Base-by-base conservation (phyloP, 64 coral and sea anemone species). In the Dendrophyllia cribrosa region DNA sequence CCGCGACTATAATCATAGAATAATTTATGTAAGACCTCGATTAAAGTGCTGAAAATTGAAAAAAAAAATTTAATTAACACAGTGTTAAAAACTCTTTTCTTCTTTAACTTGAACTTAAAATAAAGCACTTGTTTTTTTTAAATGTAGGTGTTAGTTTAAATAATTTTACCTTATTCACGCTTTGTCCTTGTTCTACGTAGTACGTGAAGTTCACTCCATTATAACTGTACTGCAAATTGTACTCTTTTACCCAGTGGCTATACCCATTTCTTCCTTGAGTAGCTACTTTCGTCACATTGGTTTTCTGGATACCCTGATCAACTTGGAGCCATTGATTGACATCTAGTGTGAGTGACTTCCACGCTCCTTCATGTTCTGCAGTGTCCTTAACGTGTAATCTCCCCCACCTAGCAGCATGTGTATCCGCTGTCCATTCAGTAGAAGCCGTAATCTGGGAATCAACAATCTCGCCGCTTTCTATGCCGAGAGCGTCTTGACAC, bases 271-370 rank as follows among this genome's bases (percentile, higher is more conserved):
- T 44, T 3, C 11, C 69, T 66, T 12, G 34, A 34, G 34, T 34
- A 34, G 34, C 34, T 34, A 34, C 34, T 34, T 34, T 34, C 34
- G 34, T 34, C 34, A 34, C 34, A 34, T 34, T 34, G 0, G 34
- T 34, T 34, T 34, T 34, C 34, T 2, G 34, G 34, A 34, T 34
- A 68, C n/a, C 49, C 25, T 87, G 20, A 58, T 92, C 91, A 55
- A 87, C 62, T 56, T 92, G 82, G 16, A 87, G 68, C 91, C 91
- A 92, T 56, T 92, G 91, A 52, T 77, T 62, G 14, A 52, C 17
- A 16, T 87, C 60, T 10, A 62, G 51, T 46, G 16, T 58, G 15
- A 0, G 10, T 69, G 91, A 58, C 15, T 60, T 45, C 91, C 91
- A 92, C 4, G 70, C 60, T 9, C 90, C 82, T 58, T 66, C 20